These are phyloP conservation scores for Cataglyphis livida DNA, from an alignment of 2,888 invertebrate species.

Conservation along the genomic window DNA sequence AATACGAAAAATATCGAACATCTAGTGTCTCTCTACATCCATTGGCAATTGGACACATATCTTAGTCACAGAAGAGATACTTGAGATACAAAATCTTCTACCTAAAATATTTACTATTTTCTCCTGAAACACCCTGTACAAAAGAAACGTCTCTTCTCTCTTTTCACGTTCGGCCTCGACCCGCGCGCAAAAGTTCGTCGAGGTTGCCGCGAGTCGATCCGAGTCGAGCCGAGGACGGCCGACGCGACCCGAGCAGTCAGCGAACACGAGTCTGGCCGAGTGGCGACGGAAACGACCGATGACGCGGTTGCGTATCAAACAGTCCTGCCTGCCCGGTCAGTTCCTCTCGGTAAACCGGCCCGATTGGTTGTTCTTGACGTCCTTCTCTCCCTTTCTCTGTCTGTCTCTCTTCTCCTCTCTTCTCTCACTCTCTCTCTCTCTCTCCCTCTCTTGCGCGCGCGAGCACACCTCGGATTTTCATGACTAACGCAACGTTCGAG, in stretches of 20 bases:
- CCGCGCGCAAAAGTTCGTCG: constrained; percentile 75
- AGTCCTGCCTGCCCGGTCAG: constrained; percentile 66
- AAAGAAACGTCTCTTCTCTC: constrained; percentile 57
- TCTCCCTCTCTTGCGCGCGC: background rate
- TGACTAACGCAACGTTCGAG: constrained; percentile 32
- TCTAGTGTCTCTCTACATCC: background rate
- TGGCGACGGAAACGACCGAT: constrained; percentile 63
- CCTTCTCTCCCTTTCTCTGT: constrained; percentile 43
- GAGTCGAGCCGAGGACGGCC: constrained; percentile 35
- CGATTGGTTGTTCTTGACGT: constrained; percentile 66
- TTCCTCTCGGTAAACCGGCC: constrained; percentile 77
- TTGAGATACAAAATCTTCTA: background rate
- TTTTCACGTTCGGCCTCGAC: constrained; percentile 75
- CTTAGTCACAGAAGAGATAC: no score
- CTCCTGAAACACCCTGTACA: background rate
- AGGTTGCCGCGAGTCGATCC: constrained; percentile 70
- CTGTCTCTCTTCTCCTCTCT: constrained; percentile 4
- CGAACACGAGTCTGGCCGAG: constrained; percentile 53
- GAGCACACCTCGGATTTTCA: constrained; percentile 39
- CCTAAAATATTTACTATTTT: background rate
- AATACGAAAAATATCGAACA: background rate
- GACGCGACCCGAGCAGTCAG: constrained; percentile 55
- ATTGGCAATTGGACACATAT: background rate
- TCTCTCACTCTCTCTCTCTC: background rate
- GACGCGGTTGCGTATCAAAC: constrained; percentile 59